Evolutionary conservation across 2,113 vertebrate genomes (phyloP).

Genomic region (Dascyllus trimaculatus): DNA sequence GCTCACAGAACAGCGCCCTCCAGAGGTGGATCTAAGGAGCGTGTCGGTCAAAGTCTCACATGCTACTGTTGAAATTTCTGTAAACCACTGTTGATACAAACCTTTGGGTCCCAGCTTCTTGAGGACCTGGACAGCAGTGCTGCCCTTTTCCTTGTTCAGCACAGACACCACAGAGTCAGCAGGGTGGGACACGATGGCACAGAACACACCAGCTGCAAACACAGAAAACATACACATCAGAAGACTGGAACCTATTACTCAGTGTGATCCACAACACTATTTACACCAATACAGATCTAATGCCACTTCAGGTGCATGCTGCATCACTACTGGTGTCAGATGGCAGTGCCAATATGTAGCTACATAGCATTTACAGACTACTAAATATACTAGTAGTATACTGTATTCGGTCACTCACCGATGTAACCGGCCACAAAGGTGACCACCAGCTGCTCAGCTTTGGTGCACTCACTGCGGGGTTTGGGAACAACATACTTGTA

Average conservation of each 20-base stretch:
- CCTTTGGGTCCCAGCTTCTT: constrained; percentile 92
- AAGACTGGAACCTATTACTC: too few species aligned
- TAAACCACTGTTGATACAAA: constrained; percentile 49
- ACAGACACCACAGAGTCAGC: constrained; percentile 98
- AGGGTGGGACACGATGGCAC: constrained; percentile 97
- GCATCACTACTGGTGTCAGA: too few species aligned
- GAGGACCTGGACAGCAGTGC: constrained; percentile 91
- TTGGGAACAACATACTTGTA: constrained; percentile 97
- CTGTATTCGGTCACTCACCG: constrained; percentile 83
- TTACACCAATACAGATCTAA: too few species aligned
- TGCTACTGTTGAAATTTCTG: not conserved
- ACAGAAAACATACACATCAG: constrained; percentile 3
- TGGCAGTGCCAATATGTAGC: too few species aligned
- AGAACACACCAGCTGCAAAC: constrained; percentile 94
- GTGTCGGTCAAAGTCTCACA: constrained; percentile 71
- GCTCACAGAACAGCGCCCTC: constrained; percentile 85
- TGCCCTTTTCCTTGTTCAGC: constrained; percentile 97
- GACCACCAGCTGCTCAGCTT: constrained; percentile 94
- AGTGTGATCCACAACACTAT: too few species aligned
- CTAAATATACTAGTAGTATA: too few species aligned
- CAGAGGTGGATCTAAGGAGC: constrained; percentile 98
- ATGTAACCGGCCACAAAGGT: constrained; percentile 98
- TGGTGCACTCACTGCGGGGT: constrained; percentile 94
- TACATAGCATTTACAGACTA: too few species aligned
- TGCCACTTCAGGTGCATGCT: too few species aligned